Base-by-base conservation (phyloP, 2,113 vertebrate species). In the Abramis brama region DNA sequence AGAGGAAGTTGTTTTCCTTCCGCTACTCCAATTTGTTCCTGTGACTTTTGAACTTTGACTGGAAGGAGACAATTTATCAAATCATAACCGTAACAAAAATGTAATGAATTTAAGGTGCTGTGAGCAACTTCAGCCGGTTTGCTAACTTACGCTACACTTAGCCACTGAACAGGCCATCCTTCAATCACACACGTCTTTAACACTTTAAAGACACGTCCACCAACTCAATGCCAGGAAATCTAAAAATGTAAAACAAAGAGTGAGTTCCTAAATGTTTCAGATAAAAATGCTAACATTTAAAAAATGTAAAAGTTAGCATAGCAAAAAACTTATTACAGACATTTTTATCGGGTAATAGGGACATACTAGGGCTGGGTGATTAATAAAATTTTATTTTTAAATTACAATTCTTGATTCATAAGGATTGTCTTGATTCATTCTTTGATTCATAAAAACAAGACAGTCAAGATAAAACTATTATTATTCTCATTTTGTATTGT, bases 21-120 rank as follows among this genome's bases (percentile, higher is more conserved):
- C 25, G 6, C 47, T 39, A n/a, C 43, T 73, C 30, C 47, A 73
- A 83, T 83, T 71, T 71, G 66, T 83, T 73, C 64, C 50, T 83
- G 30, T 83, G 68, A 83, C 77, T 27, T 86, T 59, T 70, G 64
- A 79, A 80, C 60, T 80, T 70, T 70, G 47, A 33, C 68, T 71
- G 81, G 66, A 23, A 83, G 81, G 81, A 68, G 81, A 27, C 81
- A 43, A 71, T 83, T 83, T 83, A 83, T 83, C 81, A 83, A 83
- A 83, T 73, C 68, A 25, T 55, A 73, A 57, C 27, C 66, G 66
- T 83, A 59, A 68, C 27, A 52, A 43, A 36, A 73, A 55, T 43
- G 0, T 9, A 73, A 57, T 43, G 21, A 73, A 73, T 55, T 43
- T 73, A 83, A 83, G 50, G 30, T 39, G 47, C 30, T 83, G 19